Conservation (phyloP, 2,888 invertebrate species). For the Sylvicola cinctus region DNA sequence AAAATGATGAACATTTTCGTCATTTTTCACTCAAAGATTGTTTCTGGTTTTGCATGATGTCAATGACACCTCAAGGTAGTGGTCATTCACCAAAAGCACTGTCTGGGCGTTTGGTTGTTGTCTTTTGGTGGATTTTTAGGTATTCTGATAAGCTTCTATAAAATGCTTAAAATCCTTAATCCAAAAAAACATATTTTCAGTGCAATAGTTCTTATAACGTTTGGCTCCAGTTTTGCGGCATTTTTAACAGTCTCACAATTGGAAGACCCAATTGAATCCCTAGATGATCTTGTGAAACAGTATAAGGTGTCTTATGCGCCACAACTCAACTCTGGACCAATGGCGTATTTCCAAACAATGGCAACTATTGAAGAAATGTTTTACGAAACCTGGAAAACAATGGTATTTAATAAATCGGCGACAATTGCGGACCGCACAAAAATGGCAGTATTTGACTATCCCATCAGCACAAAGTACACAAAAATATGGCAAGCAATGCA, state of each 20-base stretch:
- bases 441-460: constrained; percentile 96
- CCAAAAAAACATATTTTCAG: too few relatives aligned
- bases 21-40: constrained; percentile 92
- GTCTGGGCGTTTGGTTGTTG: constrained; percentile 84
- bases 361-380: constrained; percentile 84
- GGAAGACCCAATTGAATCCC: constrained; percentile 78
- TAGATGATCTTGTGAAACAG: constrained; percentile 88
- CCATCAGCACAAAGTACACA: constrained; percentile 93
- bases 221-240: constrained; percentile 94
- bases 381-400: constrained; percentile 98
- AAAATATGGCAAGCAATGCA: constrained; percentile 98
- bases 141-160: too few relatives aligned
- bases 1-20: constrained; percentile 80
- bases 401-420: constrained; percentile 87
- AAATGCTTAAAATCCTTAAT: too few relatives aligned
- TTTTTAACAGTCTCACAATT: constrained; percentile 86
- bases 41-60: constrained; percentile 98
- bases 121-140: constrained; percentile 98
- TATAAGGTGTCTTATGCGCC: constrained; percentile 95
- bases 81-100: constrained; percentile 93
- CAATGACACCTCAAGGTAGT: constrained; percentile 84
- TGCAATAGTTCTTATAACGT: constrained; percentile 96
- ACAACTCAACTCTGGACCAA: constrained; percentile 64
- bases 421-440: constrained; percentile 78
- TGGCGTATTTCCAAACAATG: constrained; percentile 92